phyloP scores from a whole-genome alignment of 2,888 invertebrate genomes.

The Hofmannophila pseudospretella region DNA sequence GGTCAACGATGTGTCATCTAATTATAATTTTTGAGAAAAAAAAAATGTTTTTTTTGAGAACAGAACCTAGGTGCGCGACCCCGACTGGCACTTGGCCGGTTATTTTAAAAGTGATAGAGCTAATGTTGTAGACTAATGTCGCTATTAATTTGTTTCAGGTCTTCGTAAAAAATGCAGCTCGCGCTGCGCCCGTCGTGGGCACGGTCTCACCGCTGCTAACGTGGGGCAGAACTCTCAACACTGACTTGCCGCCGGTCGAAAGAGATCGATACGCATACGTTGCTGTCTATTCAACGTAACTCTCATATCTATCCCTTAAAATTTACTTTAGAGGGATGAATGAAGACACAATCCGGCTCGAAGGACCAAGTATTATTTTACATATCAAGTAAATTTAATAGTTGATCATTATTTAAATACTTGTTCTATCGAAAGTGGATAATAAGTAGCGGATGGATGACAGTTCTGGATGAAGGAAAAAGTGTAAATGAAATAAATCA shows the following conservation, averaged over 20 bases:
- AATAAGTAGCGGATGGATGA: background rate
- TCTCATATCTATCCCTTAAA: background rate
- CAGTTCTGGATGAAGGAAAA: background rate
- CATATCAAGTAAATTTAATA: slow-evolving; percentile 3
- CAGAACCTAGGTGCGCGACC: too few relatives aligned
- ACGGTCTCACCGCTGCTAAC: slow-evolving; percentile 70
- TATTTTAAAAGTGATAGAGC: too few relatives aligned
- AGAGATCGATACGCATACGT: slow-evolving; percentile 55
- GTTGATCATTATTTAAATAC: slow-evolving; percentile 5
- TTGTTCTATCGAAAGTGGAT: slow-evolving; percentile 4
- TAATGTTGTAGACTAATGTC: too few relatives aligned
- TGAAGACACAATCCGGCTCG: slow-evolving; percentile 5
- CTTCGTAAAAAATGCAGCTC: slow-evolving; percentile 56
- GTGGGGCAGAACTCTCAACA: slow-evolving; percentile 70
- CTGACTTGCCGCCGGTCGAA: slow-evolving; percentile 51
- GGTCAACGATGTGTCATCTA: too few relatives aligned
- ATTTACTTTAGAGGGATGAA: background rate
- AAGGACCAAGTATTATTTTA: slow-evolving; percentile 10
- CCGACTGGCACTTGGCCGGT: too few relatives aligned
- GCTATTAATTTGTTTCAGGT: slow-evolving; percentile 36
- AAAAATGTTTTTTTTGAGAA: too few relatives aligned
- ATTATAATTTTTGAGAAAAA: too few relatives aligned
- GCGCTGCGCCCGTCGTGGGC: slow-evolving; percentile 73
- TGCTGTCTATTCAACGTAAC: slow-evolving; percentile 44
- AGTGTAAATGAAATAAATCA: background rate